Base-by-base conservation (phyloP, 2,888 invertebrate genomes). In the Stenchaetothrips biformis region DNA sequence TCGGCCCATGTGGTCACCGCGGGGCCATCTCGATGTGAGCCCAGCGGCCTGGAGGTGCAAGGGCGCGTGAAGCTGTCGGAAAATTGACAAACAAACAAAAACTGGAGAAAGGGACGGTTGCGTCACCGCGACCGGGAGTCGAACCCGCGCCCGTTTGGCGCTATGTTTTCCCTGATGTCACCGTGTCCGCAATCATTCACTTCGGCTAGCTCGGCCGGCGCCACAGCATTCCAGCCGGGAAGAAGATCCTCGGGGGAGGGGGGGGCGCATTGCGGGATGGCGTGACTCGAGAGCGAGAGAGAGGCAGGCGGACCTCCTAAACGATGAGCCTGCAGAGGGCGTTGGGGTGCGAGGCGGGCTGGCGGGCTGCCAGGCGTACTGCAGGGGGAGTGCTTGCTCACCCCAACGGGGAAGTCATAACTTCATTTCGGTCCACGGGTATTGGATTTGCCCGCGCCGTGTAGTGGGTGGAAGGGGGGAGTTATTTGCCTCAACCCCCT, bases 341-440 rank as follows among this genome's bases (percentile, higher is more conserved):
- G 67, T 9, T 9, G 53, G 21, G 67, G 25, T 2, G 67, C 21
- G 67, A 7, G 9, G 53, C 9, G 53, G 16, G 13, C 53, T 74
- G 67, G 67, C 67, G 67, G 8, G 37, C 37, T 37, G 37, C 37
- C 37, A 37, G 37, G 37, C 37, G 37, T 1, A 37, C 37, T 4
- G 1, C 37, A 37, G 37, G 37, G 37, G 4, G 37, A 4, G 37
- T 37, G 37, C 37, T 37, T 37, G 37, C 37, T 37, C 37, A 37
- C 37, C 37, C 37, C 37, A 37, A 37, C 37, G 25, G 25, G 67
- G 67, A 74, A 74, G 67, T 74, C 67, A 74, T 74, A 74, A 74
- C 67, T 74, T 74, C 67, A 74, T 74, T 74, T 21, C 21, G 67
- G 16, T 74, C 67, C 67, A 74, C 67, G 67, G 67, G 67, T 59